Evolutionary conservation across 2,888 invertebrate genomes (phyloP).

Genomic region (Drosophila mimica): DNA sequence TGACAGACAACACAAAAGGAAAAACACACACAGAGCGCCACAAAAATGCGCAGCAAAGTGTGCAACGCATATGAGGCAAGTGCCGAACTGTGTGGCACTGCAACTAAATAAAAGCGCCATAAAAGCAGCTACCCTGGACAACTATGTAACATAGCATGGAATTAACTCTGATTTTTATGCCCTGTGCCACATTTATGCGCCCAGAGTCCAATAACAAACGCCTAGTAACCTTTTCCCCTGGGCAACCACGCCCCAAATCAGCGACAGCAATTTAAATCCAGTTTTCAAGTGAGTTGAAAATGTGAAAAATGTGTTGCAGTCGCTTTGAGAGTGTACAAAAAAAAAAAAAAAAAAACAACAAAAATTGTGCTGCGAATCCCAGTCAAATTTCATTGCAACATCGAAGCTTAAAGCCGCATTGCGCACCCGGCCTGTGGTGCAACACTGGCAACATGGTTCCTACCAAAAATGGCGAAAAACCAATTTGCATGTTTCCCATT

Average conservation of each 20-base stretch:
- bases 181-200: conserved; percentile 62
- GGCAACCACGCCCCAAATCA: conserved; percentile 46
- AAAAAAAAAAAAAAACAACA: conserved; percentile 14
- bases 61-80: conserved; percentile 27
- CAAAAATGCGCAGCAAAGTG: conserved; percentile 22
- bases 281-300: conserved; percentile 45
- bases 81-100: not conserved
- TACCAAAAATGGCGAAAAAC: conserved; percentile 42
- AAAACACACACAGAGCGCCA: conserved; percentile 1
- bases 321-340: conserved; percentile 44
- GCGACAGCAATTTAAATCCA: conserved; percentile 45
- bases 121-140: conserved; percentile 34
- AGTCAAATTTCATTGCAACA: conserved; percentile 9
- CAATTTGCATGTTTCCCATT: conserved; percentile 58
- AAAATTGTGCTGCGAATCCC: conserved; percentile 5
- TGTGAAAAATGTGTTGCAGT: conserved; percentile 45
- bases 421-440: conserved; percentile 49
- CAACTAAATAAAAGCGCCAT: conserved; percentile 24
- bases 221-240: conserved; percentile 16
- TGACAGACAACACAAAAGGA: conserved; percentile 55
- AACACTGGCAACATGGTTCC: conserved; percentile 13
- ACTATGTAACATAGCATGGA: conserved; percentile 70
- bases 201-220: conserved; percentile 37
- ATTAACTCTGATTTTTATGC: conserved; percentile 74
- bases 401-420: conserved; percentile 42